phyloP scores from a whole-genome alignment of 1,140 invertebrate species.

The Manduca sexta region DNA sequence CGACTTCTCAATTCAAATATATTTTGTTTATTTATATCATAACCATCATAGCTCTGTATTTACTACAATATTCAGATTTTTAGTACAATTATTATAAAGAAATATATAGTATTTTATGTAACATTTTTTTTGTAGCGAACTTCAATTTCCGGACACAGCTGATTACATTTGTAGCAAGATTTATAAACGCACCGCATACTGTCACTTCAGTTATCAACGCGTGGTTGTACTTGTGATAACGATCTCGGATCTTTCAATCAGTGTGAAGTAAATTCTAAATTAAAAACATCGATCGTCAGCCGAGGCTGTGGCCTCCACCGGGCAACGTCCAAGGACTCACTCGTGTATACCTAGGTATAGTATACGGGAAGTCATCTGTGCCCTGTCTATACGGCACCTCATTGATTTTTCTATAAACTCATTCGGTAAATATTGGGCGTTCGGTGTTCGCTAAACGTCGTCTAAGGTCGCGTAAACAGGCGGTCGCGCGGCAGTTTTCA shows the following conservation, averaged over 20 bases:
- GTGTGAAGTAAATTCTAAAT: constrained; percentile 15
- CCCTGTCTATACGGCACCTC: constrained; percentile 12
- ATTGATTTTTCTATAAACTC: constrained; percentile 40
- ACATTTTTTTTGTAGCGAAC: too few species aligned
- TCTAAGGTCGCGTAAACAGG: not conserved
- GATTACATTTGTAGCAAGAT: not conserved
- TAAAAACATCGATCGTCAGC: constrained; percentile 17
- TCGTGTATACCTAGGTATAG: constrained; percentile 6
- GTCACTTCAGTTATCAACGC: constrained; percentile 8
- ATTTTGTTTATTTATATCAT: too few species aligned
- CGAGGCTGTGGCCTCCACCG: constrained; percentile 5
- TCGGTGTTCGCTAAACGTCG: not conserved
- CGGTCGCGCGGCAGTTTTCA: not conserved
- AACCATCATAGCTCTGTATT: too few species aligned
- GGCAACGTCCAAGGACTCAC: constrained; percentile 24
- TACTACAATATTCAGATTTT: too few species aligned
- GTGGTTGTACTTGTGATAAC: constrained; percentile 2
- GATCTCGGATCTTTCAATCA: constrained; percentile 1
- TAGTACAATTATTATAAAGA: too few species aligned
- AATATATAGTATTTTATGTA: too few species aligned
- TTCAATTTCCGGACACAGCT: too few species aligned
- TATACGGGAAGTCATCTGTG: not conserved
- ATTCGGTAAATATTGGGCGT: constrained; percentile 24
- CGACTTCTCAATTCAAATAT: too few species aligned
- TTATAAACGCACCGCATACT: constrained; percentile 3